A percentile compares a stretch with the other conserved stretches of the same genome.
Evolutionary conservation across 2,888 invertebrate genomes (phyloP).

Genomic region (Antitype chi): DNA sequence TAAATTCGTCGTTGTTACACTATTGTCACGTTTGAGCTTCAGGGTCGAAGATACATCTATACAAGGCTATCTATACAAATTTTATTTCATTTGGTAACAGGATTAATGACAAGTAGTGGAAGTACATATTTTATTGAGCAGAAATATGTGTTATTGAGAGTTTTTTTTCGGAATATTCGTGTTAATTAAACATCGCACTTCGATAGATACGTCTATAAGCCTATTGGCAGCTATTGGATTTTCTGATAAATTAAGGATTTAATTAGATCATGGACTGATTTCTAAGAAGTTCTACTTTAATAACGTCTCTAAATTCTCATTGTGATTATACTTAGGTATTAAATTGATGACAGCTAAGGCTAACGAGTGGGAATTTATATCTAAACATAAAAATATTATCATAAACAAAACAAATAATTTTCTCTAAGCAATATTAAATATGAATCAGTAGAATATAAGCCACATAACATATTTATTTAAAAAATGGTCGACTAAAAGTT

Average conservation of each 20-base stretch:
- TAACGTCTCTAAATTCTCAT: neutral
- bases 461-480: neutral
- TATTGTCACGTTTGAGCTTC: neutral
- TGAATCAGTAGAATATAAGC: neutral
- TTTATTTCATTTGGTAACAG: slow-evolving; percentile 1
- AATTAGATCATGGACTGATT: slow-evolving; percentile 23
- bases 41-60: neutral
- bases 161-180: slow-evolving; percentile 43
- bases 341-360: neutral
- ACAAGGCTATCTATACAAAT: slow-evolving; percentile 3
- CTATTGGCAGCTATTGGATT: slow-evolving; percentile 7
- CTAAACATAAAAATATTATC: slow-evolving; percentile 3
- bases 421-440: neutral
- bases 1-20: neutral
- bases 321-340: neutral
- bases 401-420: neutral
- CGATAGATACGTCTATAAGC: slow-evolving; percentile 15
- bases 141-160: slow-evolving; percentile 3
- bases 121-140: neutral
- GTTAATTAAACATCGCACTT: slow-evolving; percentile 1
- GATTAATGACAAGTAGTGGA: slow-evolving; percentile 24
- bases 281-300: slow-evolving; percentile 16
- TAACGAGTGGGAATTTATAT: neutral
- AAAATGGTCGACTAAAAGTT: slow-evolving; percentile 17
- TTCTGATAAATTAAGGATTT: slow-evolving; percentile 11